Evolutionary conservation across 2,113 vertebrate genomes (phyloP), one percentile per base, ranked within the genome.

Genomic region (Cyprinodon variegatus): DNA sequence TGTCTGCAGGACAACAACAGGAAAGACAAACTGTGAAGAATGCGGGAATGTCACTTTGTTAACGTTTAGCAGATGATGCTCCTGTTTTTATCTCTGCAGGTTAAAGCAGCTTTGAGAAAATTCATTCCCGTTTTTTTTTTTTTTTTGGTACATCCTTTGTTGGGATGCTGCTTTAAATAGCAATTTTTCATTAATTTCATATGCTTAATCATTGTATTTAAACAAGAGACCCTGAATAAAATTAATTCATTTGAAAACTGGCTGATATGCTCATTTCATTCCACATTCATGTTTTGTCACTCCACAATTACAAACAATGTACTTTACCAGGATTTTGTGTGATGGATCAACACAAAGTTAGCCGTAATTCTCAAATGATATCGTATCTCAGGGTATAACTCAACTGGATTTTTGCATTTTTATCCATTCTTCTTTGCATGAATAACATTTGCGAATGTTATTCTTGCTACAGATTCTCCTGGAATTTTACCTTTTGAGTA

Each of bases 1-100:
- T 79, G 86, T 82, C 85, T 92, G 87, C 85, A 94, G 93, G 94
- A 95, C 95, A 92, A 92, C 94, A 91, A 95, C 93, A 92, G 90
- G 67, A 82, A 77, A 86, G 72, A 76, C 71, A 77, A 65, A 82
- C 67, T 68, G 46, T 70, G 72, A 65, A 86, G 65, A 86, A 81
- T 29, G 60, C 67, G 77, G 64, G 79, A 82, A 74, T 78, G 77
- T 84, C 83, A 72, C 82, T 64, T 48, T 80, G 65, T 81, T 78
- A 78, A 73, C 70, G 70, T 84, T 86, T 60, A 78, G 65, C 79
- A 81, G 43, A 81, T 87, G 40, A 63, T 65, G 37, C 74, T 13
- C 17, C 81, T 60, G n/a, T 68, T 11, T 64, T 12, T 61, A 80
- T 63, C 53, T 57, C 0, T 57, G 17, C 65, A 37, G 63, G 65